A percentile compares a stretch with the other conserved stretches of the same genome.
phyloP scores from a whole-genome alignment of 2,888 invertebrate species.

The Petrolisthes cinctipes region DNA sequence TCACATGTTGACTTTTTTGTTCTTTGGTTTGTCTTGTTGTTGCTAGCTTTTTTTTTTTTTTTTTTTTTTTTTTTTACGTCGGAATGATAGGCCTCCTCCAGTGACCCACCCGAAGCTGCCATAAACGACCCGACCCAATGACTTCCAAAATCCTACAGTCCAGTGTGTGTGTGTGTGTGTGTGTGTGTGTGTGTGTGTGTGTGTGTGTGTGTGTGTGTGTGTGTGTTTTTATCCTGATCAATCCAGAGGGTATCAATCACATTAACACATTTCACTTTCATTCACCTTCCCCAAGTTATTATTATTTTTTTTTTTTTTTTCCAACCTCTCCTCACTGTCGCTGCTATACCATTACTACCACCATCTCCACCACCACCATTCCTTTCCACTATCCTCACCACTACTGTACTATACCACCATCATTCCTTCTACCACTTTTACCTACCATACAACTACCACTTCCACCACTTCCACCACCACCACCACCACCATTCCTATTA shows the following conservation, averaged over 20 bases:
- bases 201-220: too few relatives aligned
- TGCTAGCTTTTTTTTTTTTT: not conserved
- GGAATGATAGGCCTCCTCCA: too few relatives aligned
- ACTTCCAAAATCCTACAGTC: too few relatives aligned
- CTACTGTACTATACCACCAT: not conserved
- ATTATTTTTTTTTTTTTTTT: too few relatives aligned
- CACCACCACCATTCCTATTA: not conserved
- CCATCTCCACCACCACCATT: not conserved
- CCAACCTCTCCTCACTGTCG: not conserved
- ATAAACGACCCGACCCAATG: too few relatives aligned
- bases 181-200: too few relatives aligned
- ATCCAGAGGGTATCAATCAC: too few relatives aligned
- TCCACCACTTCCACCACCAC: not conserved
- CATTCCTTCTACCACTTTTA: not conserved
- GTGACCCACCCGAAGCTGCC: too few relatives aligned
- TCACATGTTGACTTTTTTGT: too few relatives aligned
- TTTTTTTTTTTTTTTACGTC: slow-evolving; percentile 2
- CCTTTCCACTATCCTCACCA: not conserved
- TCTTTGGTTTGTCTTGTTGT: too few relatives aligned
- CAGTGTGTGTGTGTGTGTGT: too few relatives aligned
- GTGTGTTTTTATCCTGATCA: too few relatives aligned
- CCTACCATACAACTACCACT: not conserved
- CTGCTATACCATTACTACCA: not conserved
- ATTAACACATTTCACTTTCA: not conserved
- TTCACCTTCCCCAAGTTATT: not conserved